phyloP scores from a whole-genome alignment of 2,888 invertebrate genomes.

The Macrosoma leucophasiata region DNA sequence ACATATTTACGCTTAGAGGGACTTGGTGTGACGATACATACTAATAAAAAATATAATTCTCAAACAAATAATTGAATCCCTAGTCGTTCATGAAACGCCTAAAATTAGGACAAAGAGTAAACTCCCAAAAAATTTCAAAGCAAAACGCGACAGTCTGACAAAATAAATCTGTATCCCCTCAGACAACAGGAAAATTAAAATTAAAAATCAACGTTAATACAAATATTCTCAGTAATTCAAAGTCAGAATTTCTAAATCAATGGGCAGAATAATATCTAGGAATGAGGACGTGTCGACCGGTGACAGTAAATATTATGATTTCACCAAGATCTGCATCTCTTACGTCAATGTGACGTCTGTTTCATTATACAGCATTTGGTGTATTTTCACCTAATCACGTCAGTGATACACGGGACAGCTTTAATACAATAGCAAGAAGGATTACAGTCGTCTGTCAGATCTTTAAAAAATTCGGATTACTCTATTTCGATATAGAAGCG shows the following conservation, averaged over 20 bases:
- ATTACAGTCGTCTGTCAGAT: conserved; percentile 36
- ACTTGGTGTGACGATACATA: no score
- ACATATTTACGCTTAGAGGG: no score
- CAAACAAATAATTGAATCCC: no score
- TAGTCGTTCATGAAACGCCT: no score
- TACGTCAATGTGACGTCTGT: conserved; percentile 73
- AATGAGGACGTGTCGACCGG: conserved; percentile 51
- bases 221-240: conserved; percentile 11
- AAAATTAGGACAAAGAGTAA: no score
- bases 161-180: no score
- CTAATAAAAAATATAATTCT: no score
- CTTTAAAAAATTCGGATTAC: conserved; percentile 33
- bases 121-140: no score
- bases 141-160: no score
- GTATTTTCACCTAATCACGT: conserved; percentile 44
- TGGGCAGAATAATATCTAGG: conserved; percentile 57
- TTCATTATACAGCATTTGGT: conserved; percentile 55
- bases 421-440: conserved; percentile 40
- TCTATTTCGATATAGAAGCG: conserved; percentile 64
- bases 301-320: conserved; percentile 70
- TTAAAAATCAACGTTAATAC: no score
- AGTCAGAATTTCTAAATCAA: conserved; percentile 12
- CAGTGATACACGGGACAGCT: conserved; percentile 35
- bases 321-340: conserved; percentile 65
- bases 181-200: no score